A percentile compares a stretch with the other conserved stretches of the same genome.
Conservation (phyloP, 2,797 vertebrate genomes). For the Decapterus maruadsi region DNA sequence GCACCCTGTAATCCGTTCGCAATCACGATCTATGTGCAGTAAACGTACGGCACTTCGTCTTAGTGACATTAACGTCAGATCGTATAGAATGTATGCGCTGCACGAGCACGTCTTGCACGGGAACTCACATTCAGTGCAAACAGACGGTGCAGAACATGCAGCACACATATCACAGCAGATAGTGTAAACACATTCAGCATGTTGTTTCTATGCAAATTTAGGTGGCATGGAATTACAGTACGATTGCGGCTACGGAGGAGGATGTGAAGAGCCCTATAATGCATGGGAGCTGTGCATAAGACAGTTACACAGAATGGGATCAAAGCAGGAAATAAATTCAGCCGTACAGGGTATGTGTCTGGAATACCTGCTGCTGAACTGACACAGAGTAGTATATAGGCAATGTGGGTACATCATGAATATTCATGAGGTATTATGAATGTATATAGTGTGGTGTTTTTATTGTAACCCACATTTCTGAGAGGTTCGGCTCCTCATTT, state of each 20-base stretch:
- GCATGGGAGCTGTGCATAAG: constrained; percentile 45
- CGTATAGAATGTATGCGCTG: constrained; percentile 44
- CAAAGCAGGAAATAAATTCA: constrained; percentile 56
- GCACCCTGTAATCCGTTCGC: constrained; percentile 25
- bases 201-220: constrained; percentile 75
- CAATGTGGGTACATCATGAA: constrained; percentile 45
- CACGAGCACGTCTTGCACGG: constrained; percentile 36
- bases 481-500: constrained; percentile 49
- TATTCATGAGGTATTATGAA: constrained; percentile 63
- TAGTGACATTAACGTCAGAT: constrained; percentile 42
- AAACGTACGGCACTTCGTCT: constrained; percentile 56
- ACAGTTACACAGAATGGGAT: constrained; percentile 52
- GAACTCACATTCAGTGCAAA: constrained; percentile 23
- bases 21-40: constrained; percentile 18
- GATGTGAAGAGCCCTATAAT: constrained; percentile 59
- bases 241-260: constrained; percentile 52
- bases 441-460: constrained; percentile 43
- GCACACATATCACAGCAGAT: constrained; percentile 43
- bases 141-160: constrained; percentile 27
- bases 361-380: constrained; percentile 49
- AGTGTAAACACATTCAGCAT: constrained; percentile 59
- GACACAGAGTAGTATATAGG: constrained; percentile 44
- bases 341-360: constrained; percentile 25
- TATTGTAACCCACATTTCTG: constrained; percentile 63
- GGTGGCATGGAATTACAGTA: constrained; percentile 50